Percentiles rank a stretch among this genome's conserved stretches.
phyloP scores from a whole-genome alignment of 1,140 invertebrate species.

The Propsilocerus akamusi region DNA sequence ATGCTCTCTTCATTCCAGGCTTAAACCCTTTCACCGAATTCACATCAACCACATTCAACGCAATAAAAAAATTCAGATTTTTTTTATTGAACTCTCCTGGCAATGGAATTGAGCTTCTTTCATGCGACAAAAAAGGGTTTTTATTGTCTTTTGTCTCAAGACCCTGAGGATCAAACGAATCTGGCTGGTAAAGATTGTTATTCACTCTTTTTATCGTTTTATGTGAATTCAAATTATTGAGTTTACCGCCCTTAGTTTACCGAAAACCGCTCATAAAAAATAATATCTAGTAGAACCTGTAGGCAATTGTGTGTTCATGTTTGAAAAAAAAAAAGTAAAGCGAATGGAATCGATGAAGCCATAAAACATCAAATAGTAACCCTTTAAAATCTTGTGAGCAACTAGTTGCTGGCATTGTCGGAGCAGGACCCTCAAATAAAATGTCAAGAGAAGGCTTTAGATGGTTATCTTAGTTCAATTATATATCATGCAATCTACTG shows the following conservation, averaged over 20 bases:
- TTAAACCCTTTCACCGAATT: too few species aligned
- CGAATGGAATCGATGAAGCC: too few species aligned
- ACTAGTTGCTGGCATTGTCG: too few species aligned
- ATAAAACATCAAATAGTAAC: background rate
- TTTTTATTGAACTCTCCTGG: background rate
- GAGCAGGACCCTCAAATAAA: background rate
- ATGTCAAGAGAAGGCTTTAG: background rate
- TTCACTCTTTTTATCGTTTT: background rate
- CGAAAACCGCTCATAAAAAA: too few species aligned
- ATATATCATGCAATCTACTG: too few species aligned
- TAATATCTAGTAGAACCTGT: too few species aligned
- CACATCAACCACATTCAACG: too few species aligned
- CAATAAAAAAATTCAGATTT: background rate
- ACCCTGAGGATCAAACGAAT: background rate
- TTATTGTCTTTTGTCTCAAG: background rate
- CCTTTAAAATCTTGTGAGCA: too few species aligned
- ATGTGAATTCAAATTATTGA: constrained; percentile 1
- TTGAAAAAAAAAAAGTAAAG: too few species aligned
- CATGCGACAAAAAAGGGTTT: background rate
- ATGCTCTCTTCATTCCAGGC: too few species aligned
- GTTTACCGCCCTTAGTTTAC: background rate
- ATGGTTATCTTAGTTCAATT: background rate
- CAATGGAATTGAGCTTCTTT: background rate
- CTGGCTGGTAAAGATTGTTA: background rate
- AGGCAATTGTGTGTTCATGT: too few species aligned